Base-by-base conservation (phyloP, 2,888 invertebrate genomes). In the Pheosia tremula region DNA sequence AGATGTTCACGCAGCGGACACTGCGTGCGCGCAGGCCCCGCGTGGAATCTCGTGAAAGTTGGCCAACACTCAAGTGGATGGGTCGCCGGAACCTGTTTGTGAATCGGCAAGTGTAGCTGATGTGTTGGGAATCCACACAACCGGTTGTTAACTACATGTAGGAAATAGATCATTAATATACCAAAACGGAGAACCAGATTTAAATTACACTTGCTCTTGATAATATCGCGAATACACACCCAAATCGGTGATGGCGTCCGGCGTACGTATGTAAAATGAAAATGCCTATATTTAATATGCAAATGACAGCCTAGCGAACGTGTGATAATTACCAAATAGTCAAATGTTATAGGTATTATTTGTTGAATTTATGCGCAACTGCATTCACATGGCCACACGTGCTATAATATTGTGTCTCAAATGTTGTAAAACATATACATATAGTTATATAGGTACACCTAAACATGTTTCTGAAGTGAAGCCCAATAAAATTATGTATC, bases 1-100 rank as follows among this genome's bases (percentile, higher is more conserved):
- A 80, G 80, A 80, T 78, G 81, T 84, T 85, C 81, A 84, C 84
- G 84, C 84, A 79, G 69, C 63, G 68, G 62, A 24, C 24, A 49
- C 60, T 53, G 53, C 57, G 61, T 62, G 70, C 72, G 78, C 73
- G 75, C 71, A 76, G 82, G 77, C 77, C 81, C 78, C 81, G 75
- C 76, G 83, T 81, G 91, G 93, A 92, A 93, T 93, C 92, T 91
- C 85, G 92, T 85, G 93, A 93, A 93, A 93, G 93, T 93, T 90
- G 90, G 89, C 88, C 89, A 87, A 81, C 85, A 82, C 82, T 77
- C 86, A 89, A 89, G 90, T 89, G 89, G 89, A 87, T 84, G 85
- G 85, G 79, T 79, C 86, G 82, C 69, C 77, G 79, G 80, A 88
- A 88, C 87, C 84, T 79, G 88, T 87, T 89, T 71, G 78, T 84